Conservation (phyloP, 2,113 vertebrate genomes). For the Corvus moneduloides region DNA sequence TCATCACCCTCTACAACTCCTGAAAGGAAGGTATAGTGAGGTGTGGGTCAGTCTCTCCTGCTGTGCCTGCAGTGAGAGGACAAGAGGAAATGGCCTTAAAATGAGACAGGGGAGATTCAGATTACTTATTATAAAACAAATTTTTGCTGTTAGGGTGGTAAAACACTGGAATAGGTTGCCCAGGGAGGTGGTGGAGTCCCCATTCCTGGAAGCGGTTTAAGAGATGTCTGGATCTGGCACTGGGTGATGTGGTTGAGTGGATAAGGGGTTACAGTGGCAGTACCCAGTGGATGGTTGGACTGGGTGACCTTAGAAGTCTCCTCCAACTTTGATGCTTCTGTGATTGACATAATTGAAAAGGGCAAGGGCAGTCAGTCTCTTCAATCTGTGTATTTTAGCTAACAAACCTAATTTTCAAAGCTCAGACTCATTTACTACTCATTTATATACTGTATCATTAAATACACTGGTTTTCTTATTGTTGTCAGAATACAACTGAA, state of each 20-base stretch:
- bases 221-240: background rate
- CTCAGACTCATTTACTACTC: background rate
- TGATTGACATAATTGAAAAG: background rate
- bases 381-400: background rate
- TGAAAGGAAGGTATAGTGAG: background rate
- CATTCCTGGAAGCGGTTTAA: background rate
- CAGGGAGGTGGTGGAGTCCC: background rate
- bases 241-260: background rate
- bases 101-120: background rate
- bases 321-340: background rate
- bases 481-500: background rate
- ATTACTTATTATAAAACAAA: background rate
- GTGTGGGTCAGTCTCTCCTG: fast-evolving
- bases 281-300: background rate
- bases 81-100: background rate
- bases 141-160: background rate
- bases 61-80: background rate
- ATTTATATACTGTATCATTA: background rate
- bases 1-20: background rate
- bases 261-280: background rate
- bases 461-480: background rate
- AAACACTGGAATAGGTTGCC: background rate
- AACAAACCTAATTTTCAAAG: background rate
- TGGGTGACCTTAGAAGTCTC: background rate
- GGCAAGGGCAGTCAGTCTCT: background rate